Base-by-base conservation (phyloP, 2,113 vertebrate species). In the Takifugu flavidus region DNA sequence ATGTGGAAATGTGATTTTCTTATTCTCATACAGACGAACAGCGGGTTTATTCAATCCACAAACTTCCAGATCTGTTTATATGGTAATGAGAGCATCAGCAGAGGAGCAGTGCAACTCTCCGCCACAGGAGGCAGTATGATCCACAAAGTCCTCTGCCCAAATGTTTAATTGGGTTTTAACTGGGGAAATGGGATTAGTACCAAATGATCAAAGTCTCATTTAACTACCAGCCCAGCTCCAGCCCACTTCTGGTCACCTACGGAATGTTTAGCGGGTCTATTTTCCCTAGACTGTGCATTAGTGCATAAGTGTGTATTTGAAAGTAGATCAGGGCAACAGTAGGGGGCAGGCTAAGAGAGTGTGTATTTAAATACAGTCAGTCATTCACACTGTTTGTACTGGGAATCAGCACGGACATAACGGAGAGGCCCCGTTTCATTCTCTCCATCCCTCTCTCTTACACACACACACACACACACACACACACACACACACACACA, bases 281-380 rank as follows among this genome's bases (percentile, higher is more conserved):
- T 82, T 62, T 59, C 64, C 52, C 67, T 49, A 62, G 71, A 63
- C 78, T 79, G 74, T 75, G 79, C 76, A 63, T 74, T 69, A 79
- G 65, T 76, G 61, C 61, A 77, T 78, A 28, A 25, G 50, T 83
- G 82, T 84, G 84, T 82, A 80, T 85, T 78, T 80, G 86, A 89
- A 84, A 75, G 72, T 70, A 72, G 80, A 75, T 67, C 82, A 87
- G 83, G 85, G 81, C 82, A 90, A 89, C 90, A 92, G 88, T 91
- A 90, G 88, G 88, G 89, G 89, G 88, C 90, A 92, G 88, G 83
- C 91, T 91, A 91, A 89, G 90, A 91, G 86, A 91, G 89, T 85
- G 79, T 89, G 89, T 88, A 89, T 90, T 90, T 83, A 88, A 90
- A 90, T 90, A 83, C 74, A 79, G 77, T 70, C 74, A 79, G 77